A percentile compares a stretch with the other conserved stretches of the same genome.
phyloP scores from a whole-genome alignment of 2,797 vertebrate genomes.

The Cryptoprocta ferox region DNA sequence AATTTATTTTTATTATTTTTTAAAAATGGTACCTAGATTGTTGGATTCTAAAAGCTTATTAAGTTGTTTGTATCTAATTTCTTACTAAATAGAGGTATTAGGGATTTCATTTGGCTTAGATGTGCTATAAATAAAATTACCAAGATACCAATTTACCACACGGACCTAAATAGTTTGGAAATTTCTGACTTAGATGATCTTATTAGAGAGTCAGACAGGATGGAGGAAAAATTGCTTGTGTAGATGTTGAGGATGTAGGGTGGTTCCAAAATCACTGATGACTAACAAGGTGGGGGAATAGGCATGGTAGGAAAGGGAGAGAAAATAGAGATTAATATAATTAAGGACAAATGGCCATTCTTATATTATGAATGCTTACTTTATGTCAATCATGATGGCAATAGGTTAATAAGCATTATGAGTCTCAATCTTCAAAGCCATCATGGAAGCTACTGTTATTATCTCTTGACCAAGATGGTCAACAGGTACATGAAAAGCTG shows the following conservation, averaged over 20 bases:
- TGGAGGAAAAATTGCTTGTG: background rate
- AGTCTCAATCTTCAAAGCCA: background rate
- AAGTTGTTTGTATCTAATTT: background rate
- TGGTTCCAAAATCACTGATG: background rate
- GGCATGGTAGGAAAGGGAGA: background rate
- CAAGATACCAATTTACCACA: background rate
- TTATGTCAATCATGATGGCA: background rate
- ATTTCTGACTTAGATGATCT: background rate
- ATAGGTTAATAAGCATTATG: background rate
- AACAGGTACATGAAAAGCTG: background rate
- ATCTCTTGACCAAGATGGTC: background rate
- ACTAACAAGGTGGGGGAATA: background rate
- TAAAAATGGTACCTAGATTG: background rate
- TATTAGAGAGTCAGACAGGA: background rate
- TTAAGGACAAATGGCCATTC: background rate
- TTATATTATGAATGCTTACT: background rate
- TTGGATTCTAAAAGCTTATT: background rate
- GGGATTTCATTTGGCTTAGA: background rate
- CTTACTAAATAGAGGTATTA: background rate
- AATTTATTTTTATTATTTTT: background rate
- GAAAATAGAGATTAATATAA: background rate
- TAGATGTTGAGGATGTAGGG: background rate
- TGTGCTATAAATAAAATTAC: background rate
- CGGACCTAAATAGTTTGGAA: background rate
- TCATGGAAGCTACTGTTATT: background rate